Percentiles rank a stretch among this genome's conserved stretches.
These are phyloP conservation scores for Prosopocoilus inquinatus DNA, from an alignment of 2,888 invertebrate species.

Conservation along the genomic window DNA sequence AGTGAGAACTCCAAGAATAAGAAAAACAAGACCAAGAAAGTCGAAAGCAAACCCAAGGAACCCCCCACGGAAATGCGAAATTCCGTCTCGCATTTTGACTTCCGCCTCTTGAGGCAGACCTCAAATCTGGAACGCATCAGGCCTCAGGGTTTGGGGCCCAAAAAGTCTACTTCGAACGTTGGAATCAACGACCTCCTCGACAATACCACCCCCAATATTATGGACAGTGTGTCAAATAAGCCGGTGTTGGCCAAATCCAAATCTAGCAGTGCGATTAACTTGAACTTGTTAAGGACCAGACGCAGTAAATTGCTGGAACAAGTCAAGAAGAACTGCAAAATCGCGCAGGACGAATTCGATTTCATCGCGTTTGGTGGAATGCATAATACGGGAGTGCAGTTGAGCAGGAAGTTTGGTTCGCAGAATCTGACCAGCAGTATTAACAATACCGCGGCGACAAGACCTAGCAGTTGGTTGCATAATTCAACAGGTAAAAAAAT, in stretches of 20 bases:
- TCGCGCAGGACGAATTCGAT: constrained; percentile 47
- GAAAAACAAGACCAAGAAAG: constrained; percentile 35
- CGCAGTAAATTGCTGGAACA: constrained; percentile 44
- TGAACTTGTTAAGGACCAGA: constrained; percentile 44
- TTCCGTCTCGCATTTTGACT: constrained; percentile 41
- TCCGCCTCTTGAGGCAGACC: constrained; percentile 45
- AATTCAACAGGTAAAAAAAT: constrained; percentile 19
- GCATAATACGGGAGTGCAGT: constrained; percentile 22
- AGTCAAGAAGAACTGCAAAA: constrained; percentile 40
- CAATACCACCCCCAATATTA: constrained; percentile 16
- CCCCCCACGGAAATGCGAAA: constrained; percentile 20
- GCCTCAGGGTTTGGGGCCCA: constrained; percentile 37
- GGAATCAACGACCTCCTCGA: constrained; percentile 33
- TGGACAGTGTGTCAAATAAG: constrained; percentile 26
- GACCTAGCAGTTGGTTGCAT: constrained; percentile 11
- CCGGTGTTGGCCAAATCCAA: constrained; percentile 48
- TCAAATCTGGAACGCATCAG: constrained; percentile 49
- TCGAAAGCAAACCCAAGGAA: constrained; percentile 16
- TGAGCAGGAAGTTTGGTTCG: constrained; percentile 34
- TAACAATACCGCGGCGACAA: constrained; percentile 16
- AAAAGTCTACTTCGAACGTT: constrained; percentile 32
- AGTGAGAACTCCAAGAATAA: constrained; percentile 35
- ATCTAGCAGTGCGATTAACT: constrained; percentile 50
- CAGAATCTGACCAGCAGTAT: constrained; percentile 17
- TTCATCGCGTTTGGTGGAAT: constrained; percentile 45